phyloP scores from a whole-genome alignment of 2,113 vertebrate species.

The Onychostruthus taczanowskii region DNA sequence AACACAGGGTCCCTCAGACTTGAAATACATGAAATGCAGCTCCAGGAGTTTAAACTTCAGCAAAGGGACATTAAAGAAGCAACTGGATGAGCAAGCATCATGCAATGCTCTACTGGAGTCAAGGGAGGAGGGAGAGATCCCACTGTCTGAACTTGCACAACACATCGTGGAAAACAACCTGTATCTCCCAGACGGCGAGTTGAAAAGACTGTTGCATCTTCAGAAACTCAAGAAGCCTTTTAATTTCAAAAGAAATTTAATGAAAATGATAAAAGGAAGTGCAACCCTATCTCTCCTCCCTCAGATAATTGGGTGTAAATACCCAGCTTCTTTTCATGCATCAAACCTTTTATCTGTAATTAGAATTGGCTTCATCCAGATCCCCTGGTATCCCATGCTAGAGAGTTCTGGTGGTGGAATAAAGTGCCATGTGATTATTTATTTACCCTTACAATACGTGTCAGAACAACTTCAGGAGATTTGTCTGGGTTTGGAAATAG shows the following conservation, averaged over 20 bases:
- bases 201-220: conserved; percentile 44
- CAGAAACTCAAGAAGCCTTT: conserved; percentile 29
- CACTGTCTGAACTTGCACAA: background rate
- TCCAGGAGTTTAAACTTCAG: background rate
- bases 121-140: background rate
- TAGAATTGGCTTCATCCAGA: conserved; percentile 48
- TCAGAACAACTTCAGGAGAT: conserved; percentile 34
- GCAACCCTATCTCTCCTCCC: conserved; percentile 32
- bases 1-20: background rate
- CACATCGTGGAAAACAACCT: background rate
- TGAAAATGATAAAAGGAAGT: conserved; percentile 58
- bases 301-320: conserved; percentile 63
- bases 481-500: background rate
- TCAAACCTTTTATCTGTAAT: conserved; percentile 62
- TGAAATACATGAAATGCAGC: background rate
- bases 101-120: background rate
- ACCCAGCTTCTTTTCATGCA: conserved; percentile 49
- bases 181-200: background rate
- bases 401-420: background rate
- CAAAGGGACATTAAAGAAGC: background rate
- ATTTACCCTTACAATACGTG: conserved; percentile 40
- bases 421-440: conserved; percentile 40
- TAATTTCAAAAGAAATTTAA: conserved; percentile 61
- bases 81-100: background rate
- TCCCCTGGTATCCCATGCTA: conserved; percentile 18